Percentiles rank a stretch among this genome's conserved stretches.
These are phyloP conservation scores for Archegozetes longisetosus DNA, from an alignment of 1,140 invertebrate species.

Conservation along the genomic window DNA sequence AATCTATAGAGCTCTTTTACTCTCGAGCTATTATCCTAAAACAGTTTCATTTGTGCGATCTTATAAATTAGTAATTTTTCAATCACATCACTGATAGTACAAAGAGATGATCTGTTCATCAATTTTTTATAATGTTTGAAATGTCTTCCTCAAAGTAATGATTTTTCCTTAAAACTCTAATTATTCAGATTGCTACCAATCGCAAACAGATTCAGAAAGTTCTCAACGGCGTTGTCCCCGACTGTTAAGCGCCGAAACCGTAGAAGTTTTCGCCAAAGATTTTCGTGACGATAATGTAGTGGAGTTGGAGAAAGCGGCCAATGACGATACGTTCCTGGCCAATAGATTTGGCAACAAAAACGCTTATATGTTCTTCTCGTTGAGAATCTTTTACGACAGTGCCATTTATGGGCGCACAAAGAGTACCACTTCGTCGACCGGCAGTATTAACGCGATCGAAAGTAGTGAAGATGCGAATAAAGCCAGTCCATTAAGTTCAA, in stretches of 20 bases:
- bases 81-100: too few relatives aligned
- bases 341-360: slow-evolving; percentile 18
- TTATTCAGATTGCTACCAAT: too few relatives aligned
- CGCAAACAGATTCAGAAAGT: too few relatives aligned
- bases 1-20: too few relatives aligned
- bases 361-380: slow-evolving; percentile 15
- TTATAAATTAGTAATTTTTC: too few relatives aligned
- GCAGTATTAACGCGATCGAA: not conserved
- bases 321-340: slow-evolving; percentile 15
- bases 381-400: slow-evolving; percentile 14
- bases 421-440: not conserved
- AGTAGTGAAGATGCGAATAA: not conserved
- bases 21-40: too few relatives aligned
- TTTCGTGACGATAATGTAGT: slow-evolving; percentile 2
- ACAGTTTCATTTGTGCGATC: too few relatives aligned
- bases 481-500: not conserved
- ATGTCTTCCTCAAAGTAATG: too few relatives aligned
- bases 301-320: slow-evolving; percentile 3
- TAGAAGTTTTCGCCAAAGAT: slow-evolving; percentile 13
- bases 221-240: not conserved
- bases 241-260: slow-evolving; percentile 15
- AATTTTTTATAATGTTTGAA: too few relatives aligned
- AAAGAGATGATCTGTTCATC: too few relatives aligned
- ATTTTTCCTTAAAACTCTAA: too few relatives aligned
- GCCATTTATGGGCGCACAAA: not conserved